phyloP scores from a whole-genome alignment of 2,888 invertebrate species.

The Spisula solida region DNA sequence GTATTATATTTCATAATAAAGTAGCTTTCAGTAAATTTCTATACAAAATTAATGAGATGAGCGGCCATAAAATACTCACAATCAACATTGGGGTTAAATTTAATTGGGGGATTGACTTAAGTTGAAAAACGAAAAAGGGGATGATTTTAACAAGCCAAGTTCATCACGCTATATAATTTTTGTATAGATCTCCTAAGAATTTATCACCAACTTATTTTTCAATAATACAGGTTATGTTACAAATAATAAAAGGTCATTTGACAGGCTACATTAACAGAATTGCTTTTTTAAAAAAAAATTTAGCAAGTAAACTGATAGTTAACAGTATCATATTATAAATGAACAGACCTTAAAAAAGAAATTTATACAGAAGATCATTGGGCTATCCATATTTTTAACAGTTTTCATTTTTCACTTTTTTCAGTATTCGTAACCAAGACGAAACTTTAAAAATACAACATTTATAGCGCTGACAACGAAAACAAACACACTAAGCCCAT shows the following conservation, averaged over 20 bases:
- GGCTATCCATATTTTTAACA: background rate
- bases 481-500: background rate
- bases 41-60: background rate
- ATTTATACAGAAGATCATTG: background rate
- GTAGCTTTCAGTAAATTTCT: constrained; percentile 32
- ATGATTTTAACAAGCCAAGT: background rate
- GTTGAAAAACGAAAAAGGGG: constrained; percentile 1
- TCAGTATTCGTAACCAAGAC: background rate
- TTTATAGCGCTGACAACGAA: background rate
- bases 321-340: background rate
- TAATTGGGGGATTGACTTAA: constrained; percentile 7
- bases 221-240: constrained; percentile 1
- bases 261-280: background rate
- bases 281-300: background rate
- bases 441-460: background rate
- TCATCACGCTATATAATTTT: background rate
- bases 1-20: constrained; percentile 46
- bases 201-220: constrained; percentile 3
- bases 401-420: no score
- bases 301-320: background rate
- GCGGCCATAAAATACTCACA: background rate
- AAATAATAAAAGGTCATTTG: constrained; percentile 1
- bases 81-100: background rate
- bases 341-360: background rate
- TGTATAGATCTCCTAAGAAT: background rate